Conservation (phyloP, 2,113 vertebrate genomes). For the Leucopsar rothschildi region DNA sequence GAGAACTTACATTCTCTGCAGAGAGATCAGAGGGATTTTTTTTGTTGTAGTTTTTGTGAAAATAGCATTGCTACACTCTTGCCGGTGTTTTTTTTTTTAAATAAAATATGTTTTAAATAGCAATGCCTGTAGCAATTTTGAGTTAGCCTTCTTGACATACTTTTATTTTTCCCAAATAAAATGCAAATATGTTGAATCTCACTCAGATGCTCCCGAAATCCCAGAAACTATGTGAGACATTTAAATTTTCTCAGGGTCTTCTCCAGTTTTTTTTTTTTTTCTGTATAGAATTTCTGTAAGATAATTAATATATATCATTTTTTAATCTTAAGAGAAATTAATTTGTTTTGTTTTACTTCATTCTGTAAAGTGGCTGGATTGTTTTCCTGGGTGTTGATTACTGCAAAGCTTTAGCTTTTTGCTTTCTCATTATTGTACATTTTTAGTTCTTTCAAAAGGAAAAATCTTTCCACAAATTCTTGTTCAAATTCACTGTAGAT, state of each 20-base stretch:
- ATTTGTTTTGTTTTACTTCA: not conserved
- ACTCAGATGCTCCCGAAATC: not conserved
- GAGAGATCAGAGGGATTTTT: not conserved
- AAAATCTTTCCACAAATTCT: not conserved
- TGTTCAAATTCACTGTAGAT: not conserved
- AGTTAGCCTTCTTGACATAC: not conserved
- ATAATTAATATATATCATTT: fast-evolving
- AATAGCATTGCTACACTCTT: not conserved
- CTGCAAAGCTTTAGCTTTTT: not conserved
- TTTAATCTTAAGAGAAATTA: not conserved
- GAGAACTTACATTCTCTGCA: not conserved
- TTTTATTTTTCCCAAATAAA: not conserved
- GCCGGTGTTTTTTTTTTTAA: not conserved
- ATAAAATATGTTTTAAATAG: not conserved
- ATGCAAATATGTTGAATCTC: not conserved
- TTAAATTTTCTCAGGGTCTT: not conserved
- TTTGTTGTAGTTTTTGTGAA: not conserved
- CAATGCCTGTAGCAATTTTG: not conserved
- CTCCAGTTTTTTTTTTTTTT: not conserved
- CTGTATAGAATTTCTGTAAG: not conserved
- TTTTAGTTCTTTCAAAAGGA: not conserved
- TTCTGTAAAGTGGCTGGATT: not conserved
- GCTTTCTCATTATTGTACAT: not conserved
- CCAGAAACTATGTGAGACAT: not conserved
- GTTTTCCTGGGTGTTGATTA: not conserved